phyloP scores from a whole-genome alignment of 2,113 vertebrate species.

The Calyptommatus sinebrachiatus region DNA sequence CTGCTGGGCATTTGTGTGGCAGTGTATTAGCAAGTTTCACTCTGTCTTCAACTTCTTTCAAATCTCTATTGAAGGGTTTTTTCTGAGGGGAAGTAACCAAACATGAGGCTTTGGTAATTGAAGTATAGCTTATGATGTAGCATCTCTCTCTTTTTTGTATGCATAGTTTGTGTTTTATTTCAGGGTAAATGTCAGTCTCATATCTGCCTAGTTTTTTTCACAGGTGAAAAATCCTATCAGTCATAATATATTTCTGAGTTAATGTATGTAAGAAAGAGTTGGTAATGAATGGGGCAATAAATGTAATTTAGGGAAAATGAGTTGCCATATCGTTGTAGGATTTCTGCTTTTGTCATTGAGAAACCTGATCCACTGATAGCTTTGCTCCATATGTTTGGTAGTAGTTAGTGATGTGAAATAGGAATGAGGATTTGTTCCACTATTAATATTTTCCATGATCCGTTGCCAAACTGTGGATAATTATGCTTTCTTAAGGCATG shows the following conservation, averaged over 20 bases:
- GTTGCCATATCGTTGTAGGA: neutral
- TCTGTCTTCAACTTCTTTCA: neutral
- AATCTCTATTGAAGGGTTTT: neutral
- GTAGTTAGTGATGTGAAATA: slow-evolving; percentile 40
- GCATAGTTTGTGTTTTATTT: slow-evolving; percentile 16
- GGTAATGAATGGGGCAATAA: neutral
- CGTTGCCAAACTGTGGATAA: slow-evolving; percentile 26
- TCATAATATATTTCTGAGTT: neutral
- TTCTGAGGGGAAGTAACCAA: neutral
- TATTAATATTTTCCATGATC: slow-evolving; percentile 52
- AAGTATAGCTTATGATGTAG: neutral
- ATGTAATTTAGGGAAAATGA: slow-evolving; percentile 13
- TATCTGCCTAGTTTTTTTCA: slow-evolving; percentile 6
- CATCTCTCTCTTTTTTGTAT: slow-evolving; percentile 27
- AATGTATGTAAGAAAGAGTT: neutral
- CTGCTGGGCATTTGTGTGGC: no score
- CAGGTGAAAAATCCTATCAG: neutral
- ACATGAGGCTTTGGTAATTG: neutral
- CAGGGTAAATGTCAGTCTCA: neutral
- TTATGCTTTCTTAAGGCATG: neutral
- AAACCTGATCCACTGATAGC: slow-evolving; percentile 32
- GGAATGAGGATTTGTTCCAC: slow-evolving; percentile 41
- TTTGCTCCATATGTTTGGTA: slow-evolving; percentile 23
- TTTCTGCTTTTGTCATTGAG: slow-evolving; percentile 40
- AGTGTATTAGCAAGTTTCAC: no score